phyloP scores from a whole-genome alignment of 2,113 vertebrate species.

The Macrotus californicus region DNA sequence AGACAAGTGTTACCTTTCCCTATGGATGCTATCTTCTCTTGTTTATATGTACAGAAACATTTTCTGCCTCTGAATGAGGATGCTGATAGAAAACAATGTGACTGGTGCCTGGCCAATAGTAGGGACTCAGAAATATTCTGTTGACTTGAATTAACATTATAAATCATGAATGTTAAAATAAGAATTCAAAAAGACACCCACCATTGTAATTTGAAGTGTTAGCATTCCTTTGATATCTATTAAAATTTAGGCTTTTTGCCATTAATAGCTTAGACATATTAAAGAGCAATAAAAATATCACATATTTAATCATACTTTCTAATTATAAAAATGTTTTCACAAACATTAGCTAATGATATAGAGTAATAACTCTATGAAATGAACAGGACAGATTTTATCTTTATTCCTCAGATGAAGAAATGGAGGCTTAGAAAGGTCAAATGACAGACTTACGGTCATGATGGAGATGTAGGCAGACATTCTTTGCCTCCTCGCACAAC shows the following conservation, averaged over 20 bases:
- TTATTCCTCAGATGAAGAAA: neutral
- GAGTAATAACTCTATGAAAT: neutral
- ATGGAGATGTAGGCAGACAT: too few relatives aligned
- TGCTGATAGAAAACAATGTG: neutral
- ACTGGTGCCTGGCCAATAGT: neutral
- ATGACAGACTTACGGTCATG: too few relatives aligned
- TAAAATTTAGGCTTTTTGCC: neutral
- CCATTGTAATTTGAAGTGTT: neutral
- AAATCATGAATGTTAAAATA: neutral
- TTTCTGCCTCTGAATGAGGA: neutral
- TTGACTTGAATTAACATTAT: neutral
- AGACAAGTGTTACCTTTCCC: neutral
- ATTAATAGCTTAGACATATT: conserved; percentile 5
- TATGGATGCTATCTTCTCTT: neutral
- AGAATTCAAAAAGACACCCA: neutral
- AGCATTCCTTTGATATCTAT: neutral
- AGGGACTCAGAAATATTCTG: neutral
- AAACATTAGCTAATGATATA: neutral
- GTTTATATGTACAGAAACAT: neutral
- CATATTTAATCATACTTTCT: conserved; percentile 10
- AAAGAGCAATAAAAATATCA: neutral
- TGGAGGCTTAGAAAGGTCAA: neutral
- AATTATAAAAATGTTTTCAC: conserved; percentile 20
- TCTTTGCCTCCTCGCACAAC: too few relatives aligned
- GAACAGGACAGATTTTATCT: neutral